Evolutionary conservation across 2,888 invertebrate species (phyloP), one percentile per base, ranked within the genome.

Genomic region (Parnassius orleans): DNA sequence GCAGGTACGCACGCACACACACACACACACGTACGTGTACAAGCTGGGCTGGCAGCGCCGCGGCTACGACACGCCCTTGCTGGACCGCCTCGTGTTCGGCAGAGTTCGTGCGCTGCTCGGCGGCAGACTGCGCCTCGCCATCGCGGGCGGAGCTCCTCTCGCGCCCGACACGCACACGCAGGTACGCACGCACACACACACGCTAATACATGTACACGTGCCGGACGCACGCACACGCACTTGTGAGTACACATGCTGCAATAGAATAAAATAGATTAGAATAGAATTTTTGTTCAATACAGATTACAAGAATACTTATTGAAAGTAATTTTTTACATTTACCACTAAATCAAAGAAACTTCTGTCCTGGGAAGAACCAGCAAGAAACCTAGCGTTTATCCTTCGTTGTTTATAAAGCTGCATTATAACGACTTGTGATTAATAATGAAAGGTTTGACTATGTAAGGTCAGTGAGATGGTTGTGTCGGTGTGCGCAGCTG

Each of bases 111-210:
- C 93, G 68, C 92, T 99, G 72, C 93, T 99, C 77, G 99, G 99
- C 66, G 99, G 99, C 24, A 93, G 94, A 55, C 93, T 99, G 65
- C 94, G 98, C 60, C 92, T 98, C 71, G 95, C 99, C 87, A 94
- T 99, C 75, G 94, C 95, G 10, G 99, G 99, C 63, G 99, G 99
- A 65, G 99, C 99, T 24, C 99, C 99, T 0, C 92, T 99, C 19
- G 96, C 98, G 9, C 95, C 98, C 0, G 98, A 99, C 82, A 99
- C 99, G 11, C 99, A 99, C 84, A 94, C 96, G 80, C 98, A 98
- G 92, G 81, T 86, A 65, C 85, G 10, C 11, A n/a, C 98, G 19
- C 15, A 46, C 10, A 3, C 10, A 46, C 46, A 9, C 46, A 12
- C 10, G 46, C 46, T 3, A 2, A 46, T 12, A 46, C 46, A 46